A percentile compares a stretch with the other conserved stretches of the same genome.
These are phyloP conservation scores for Pyrrhosoma nymphula DNA, from an alignment of 2,888 invertebrate species.

Conservation along the genomic window DNA sequence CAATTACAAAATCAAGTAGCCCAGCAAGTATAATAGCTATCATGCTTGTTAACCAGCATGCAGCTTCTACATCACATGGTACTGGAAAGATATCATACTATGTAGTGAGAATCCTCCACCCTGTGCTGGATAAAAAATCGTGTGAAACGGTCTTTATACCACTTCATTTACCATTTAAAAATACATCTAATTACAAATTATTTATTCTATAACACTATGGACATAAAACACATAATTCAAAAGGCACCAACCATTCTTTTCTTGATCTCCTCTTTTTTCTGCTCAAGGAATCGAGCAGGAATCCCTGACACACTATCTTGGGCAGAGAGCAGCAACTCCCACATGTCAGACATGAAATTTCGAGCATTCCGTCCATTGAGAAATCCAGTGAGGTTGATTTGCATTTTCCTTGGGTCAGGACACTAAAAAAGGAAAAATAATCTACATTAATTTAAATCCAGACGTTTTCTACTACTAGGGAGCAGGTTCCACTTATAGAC, in stretches of 20 bases:
- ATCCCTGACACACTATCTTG: conserved; percentile 97
- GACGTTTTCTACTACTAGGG: neutral
- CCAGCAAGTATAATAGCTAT: too few species aligned
- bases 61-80: too few species aligned
- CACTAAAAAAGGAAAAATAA: conserved; percentile 81
- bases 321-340: conserved; percentile 96
- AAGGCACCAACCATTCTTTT: conserved; percentile 85
- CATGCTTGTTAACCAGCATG: too few species aligned
- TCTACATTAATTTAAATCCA: neutral
- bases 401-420: conserved; percentile 99
- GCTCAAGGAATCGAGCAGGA: conserved; percentile 95
- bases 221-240: too few species aligned
- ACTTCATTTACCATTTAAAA: too few species aligned
- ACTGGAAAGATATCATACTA: too few species aligned
- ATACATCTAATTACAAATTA: too few species aligned
- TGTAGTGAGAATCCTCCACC: too few species aligned
- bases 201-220: too few species aligned
- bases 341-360: conserved; percentile 98
- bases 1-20: too few species aligned
- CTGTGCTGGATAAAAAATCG: too few species aligned
- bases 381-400: conserved; percentile 99
- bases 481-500: neutral
- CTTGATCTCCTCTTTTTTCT: conserved; percentile 97
- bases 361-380: conserved; percentile 98
- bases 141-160: too few species aligned